phyloP scores from a whole-genome alignment of 2,888 invertebrate species.

The Hydropsyche betteni region DNA sequence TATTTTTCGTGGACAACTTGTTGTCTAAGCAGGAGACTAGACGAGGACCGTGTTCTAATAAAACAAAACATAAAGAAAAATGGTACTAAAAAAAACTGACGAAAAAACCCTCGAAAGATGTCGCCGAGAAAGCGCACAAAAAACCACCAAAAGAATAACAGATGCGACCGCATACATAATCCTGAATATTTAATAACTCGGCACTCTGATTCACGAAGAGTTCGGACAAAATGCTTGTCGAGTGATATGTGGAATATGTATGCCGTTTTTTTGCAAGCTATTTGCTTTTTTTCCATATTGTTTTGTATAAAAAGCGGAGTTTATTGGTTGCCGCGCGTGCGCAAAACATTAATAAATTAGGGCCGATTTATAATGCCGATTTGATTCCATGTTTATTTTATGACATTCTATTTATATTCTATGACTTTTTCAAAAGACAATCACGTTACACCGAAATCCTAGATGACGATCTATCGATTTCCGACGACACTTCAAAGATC shows the following conservation, averaged over 20 bases:
- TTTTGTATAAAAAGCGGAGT: no score
- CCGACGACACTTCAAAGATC: no score
- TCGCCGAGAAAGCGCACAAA: slow-evolving; percentile 1
- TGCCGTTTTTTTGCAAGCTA: no score
- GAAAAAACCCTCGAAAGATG: slow-evolving; percentile 15
- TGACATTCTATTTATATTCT: no score
- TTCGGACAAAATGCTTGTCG: slow-evolving; percentile 2
- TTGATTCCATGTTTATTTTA: no score
- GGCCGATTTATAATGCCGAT: no score
- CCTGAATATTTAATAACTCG: slow-evolving; percentile 6
- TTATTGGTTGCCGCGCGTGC: no score
- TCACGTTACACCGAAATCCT: no score
- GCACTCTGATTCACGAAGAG: slow-evolving; percentile 7
- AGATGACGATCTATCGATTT: no score
- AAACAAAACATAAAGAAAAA: slow-evolving; percentile 25
- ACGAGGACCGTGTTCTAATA: background rate
- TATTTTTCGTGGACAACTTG: slow-evolving; percentile 45
- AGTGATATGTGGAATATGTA: background rate
- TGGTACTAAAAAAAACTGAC: slow-evolving; percentile 35
- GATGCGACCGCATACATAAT: slow-evolving; percentile 42
- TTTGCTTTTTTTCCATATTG: no score
- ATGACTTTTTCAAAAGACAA: no score
- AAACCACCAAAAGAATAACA: slow-evolving; percentile 38
- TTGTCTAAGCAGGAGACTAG: slow-evolving; percentile 4
- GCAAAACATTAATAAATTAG: no score